These are phyloP conservation scores for Lineus longissimus DNA, from an alignment of 1,140 invertebrate species.

Conservation along the genomic window DNA sequence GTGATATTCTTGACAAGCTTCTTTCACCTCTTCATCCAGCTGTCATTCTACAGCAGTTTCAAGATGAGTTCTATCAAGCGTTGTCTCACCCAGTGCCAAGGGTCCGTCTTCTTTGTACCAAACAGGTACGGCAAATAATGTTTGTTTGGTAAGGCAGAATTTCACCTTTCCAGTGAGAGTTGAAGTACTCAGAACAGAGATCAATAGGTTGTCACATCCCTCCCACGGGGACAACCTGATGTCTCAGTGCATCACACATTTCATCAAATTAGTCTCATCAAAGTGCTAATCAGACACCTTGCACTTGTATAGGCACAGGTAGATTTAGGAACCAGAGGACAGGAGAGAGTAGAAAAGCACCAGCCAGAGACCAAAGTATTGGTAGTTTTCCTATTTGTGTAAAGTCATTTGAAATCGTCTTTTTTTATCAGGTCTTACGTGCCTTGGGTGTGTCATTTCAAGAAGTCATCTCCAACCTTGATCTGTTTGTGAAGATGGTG, in stretches of 20 bases:
- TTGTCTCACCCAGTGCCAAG: constrained; percentile 47
- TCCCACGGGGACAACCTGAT: not conserved
- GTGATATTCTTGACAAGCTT: constrained; percentile 52
- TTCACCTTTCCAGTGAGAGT: not conserved
- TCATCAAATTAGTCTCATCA: not conserved
- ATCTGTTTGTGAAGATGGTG: constrained; percentile 46
- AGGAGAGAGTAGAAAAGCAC: too few species aligned
- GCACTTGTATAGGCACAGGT: not conserved
- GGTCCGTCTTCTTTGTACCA: constrained; percentile 47
- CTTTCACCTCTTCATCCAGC: constrained; percentile 47
- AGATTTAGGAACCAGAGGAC: too few species aligned
- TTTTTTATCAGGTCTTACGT: constrained; percentile 14
- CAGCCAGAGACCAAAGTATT: too few species aligned
- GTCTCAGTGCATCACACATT: not conserved
- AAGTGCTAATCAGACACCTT: not conserved
- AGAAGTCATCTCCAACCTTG: constrained; percentile 10
- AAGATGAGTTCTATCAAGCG: constrained; percentile 43
- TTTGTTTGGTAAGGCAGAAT: not conserved
- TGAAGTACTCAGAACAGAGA: not conserved
- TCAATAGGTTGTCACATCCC: not conserved
- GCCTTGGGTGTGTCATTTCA: constrained; percentile 10
- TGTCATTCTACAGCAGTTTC: constrained; percentile 50
- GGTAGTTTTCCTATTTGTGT: too few species aligned
- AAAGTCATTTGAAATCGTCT: not conserved
- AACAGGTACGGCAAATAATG: constrained; percentile 39